A percentile compares a stretch with the other conserved stretches of the same genome.
These are phyloP conservation scores for Manduca sexta DNA, from an alignment of 1,140 invertebrate genomes.

Conservation along the genomic window DNA sequence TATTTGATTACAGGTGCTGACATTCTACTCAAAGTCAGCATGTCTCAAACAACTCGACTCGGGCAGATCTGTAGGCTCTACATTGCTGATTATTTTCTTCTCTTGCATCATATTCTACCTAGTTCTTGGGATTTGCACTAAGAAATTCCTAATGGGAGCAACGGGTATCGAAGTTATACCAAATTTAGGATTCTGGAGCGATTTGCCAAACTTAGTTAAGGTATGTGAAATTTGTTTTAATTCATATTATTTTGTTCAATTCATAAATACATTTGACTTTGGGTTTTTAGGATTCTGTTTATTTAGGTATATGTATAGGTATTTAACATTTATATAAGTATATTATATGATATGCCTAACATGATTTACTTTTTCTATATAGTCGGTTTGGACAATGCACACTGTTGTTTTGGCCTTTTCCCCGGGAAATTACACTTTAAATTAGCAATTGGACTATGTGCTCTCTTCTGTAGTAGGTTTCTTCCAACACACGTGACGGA, in stretches of 20 bases:
- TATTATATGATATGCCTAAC: too few species aligned
- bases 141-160: conserved; percentile 75
- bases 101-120: conserved; percentile 60
- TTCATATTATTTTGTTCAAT: conserved; percentile 3
- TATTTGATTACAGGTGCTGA: conserved; percentile 49
- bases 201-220: conserved; percentile 72
- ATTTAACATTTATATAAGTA: too few species aligned
- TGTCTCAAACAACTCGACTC: conserved; percentile 47
- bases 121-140: conserved; percentile 66
- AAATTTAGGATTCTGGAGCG: conserved; percentile 74
- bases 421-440: too few species aligned
- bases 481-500: too few species aligned
- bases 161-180: conserved; percentile 74
- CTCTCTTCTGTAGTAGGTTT: too few species aligned
- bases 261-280: too few species aligned
- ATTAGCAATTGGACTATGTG: too few species aligned
- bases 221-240: conserved; percentile 36
- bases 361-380: too few species aligned
- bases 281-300: too few species aligned
- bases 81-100: conserved; percentile 65
- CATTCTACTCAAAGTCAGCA: conserved; percentile 56
- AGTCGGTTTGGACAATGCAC: too few species aligned
- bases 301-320: too few species aligned
- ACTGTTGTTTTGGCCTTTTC: too few species aligned
- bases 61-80: conserved; percentile 58